These are phyloP conservation scores for Percina caprodes DNA, from an alignment of 2,113 vertebrate species.

Conservation along the genomic window DNA sequence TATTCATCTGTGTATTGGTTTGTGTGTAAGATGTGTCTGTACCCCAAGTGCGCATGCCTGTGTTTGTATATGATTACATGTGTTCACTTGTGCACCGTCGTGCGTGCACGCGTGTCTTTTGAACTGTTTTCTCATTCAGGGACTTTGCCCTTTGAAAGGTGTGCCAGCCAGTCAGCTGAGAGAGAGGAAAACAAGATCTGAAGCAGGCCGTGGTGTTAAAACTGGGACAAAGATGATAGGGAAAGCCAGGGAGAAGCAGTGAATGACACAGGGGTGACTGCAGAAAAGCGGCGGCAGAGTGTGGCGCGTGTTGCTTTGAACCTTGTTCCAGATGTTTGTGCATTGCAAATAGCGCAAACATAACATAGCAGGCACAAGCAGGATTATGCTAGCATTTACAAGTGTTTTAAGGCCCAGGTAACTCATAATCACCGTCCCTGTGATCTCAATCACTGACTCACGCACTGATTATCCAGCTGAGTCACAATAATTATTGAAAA, in stretches of 20 bases:
- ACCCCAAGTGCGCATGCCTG: constrained; percentile 3
- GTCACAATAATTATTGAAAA: background rate
- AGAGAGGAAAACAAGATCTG: constrained; percentile 61
- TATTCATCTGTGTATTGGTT: background rate
- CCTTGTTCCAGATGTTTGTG: constrained; percentile 69
- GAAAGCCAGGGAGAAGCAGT: constrained; percentile 46
- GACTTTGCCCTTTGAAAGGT: constrained; percentile 79
- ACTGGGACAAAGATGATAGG: constrained; percentile 53
- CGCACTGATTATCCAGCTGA: background rate
- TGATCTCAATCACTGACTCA: constrained; percentile 10
- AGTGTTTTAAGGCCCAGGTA: constrained; percentile 23
- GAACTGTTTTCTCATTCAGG: constrained; percentile 38
- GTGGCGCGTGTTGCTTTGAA: constrained; percentile 57
- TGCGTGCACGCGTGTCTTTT: constrained; percentile 44
- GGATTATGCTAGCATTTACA: constrained; percentile 34
- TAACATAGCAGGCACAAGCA: constrained; percentile 22
- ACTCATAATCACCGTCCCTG: constrained; percentile 27
- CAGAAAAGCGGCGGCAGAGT: constrained; percentile 41
- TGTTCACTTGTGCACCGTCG: constrained; percentile 22
- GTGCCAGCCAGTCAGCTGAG: constrained; percentile 81
- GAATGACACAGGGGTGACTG: constrained; percentile 26
- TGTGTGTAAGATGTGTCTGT: constrained; percentile 13
- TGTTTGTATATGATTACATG: constrained; percentile 66
- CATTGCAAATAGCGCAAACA: constrained; percentile 68
- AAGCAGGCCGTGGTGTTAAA: constrained; percentile 50